Conservation (phyloP, 1,140 invertebrate genomes). For the Chrysopa pallens region DNA sequence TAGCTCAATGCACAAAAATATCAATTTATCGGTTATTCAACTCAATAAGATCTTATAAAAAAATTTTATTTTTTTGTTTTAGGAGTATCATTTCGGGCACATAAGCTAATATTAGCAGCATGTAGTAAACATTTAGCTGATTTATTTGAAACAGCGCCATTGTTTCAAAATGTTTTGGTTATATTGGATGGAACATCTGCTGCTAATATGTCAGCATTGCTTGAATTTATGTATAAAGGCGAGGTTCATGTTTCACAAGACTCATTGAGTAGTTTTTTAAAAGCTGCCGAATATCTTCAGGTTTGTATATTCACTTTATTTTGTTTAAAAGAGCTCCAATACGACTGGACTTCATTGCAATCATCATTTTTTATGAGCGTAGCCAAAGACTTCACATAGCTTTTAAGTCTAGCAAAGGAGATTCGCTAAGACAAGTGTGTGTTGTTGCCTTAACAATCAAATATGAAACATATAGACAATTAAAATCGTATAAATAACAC, state of each 20-base stretch:
- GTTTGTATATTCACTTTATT: constrained; percentile 26
- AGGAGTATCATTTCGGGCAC: constrained; percentile 81
- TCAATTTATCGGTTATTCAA: too few relatives aligned
- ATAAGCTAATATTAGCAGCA: constrained; percentile 78
- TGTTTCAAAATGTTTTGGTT: constrained; percentile 63
- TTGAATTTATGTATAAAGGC: constrained; percentile 88
- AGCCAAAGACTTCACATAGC: too few relatives aligned
- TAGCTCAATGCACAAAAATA: too few relatives aligned
- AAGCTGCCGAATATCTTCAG: constrained; percentile 77
- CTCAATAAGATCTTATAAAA: too few relatives aligned
- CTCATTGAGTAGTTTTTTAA: constrained; percentile 71
- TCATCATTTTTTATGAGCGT: too few relatives aligned
- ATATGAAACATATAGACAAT: too few relatives aligned
- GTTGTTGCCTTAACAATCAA: too few relatives aligned
- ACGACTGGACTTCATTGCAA: too few relatives aligned
- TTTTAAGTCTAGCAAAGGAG: too few relatives aligned
- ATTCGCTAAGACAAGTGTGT: too few relatives aligned
- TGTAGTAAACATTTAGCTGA: constrained; percentile 89
- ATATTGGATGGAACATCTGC: constrained; percentile 76
- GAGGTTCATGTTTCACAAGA: constrained; percentile 82
- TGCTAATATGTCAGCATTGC: constrained; percentile 71
- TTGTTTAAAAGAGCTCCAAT: background rate
- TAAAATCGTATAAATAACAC: too few relatives aligned
- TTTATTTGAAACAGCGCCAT: constrained; percentile 72
- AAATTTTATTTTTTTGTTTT: constrained; percentile 20